Evolutionary conservation across 2,113 vertebrate species (phyloP).

Genomic region (Anolis carolinensis): DNA sequence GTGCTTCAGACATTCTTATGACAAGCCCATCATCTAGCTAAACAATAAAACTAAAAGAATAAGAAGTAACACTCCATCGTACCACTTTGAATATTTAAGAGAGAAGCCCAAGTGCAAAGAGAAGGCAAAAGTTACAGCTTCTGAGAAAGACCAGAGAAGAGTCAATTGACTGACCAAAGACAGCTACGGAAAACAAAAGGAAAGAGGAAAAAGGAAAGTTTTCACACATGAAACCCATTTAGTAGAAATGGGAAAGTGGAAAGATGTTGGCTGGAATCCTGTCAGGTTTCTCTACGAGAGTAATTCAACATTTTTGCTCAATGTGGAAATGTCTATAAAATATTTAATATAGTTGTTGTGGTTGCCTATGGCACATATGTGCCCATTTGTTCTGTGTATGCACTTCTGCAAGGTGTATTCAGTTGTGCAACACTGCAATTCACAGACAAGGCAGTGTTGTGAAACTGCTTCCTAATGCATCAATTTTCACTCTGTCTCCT

Average conservation of each 20-base stretch:
- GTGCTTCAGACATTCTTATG: not conserved
- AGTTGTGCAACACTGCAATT: no score
- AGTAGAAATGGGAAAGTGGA: constrained; percentile 32
- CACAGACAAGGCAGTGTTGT: no score
- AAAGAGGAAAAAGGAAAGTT: constrained; percentile 48
- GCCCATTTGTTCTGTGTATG: no score
- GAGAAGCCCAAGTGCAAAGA: constrained; percentile 57
- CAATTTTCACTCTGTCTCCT: not conserved
- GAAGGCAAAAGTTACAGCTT: constrained; percentile 58
- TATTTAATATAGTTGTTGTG: no score
- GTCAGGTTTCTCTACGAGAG: no score
- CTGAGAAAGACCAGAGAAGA: constrained; percentile 57
- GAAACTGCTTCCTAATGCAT: no score
- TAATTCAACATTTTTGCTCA: no score
- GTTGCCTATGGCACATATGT: no score
- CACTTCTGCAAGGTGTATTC: no score
- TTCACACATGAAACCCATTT: constrained; percentile 35
- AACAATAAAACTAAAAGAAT: not conserved
- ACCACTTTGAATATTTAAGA: constrained; percentile 60
- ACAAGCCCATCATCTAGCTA: not conserved
- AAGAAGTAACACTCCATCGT: constrained; percentile 44
- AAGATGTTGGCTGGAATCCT: no score
- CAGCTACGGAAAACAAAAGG: constrained; percentile 62
- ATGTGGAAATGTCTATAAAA: no score
- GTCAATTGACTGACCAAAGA: constrained; percentile 57